Percentiles rank a stretch among this genome's conserved stretches.
phyloP scores from a whole-genome alignment of 2,888 invertebrate species.

The Sphaerophoria taeniata region DNA sequence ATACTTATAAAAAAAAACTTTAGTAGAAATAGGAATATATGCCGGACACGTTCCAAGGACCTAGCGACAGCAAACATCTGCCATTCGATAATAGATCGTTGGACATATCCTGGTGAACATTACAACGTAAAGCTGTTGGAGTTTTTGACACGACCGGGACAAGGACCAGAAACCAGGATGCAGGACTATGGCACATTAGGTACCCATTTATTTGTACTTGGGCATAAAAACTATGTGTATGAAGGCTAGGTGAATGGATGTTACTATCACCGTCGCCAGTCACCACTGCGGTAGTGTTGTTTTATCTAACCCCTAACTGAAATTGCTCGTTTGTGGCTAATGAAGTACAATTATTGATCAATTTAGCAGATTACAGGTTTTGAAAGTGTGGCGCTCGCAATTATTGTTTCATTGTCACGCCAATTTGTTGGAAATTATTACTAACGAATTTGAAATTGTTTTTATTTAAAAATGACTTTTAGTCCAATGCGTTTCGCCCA shows the following conservation, averaged over 20 bases:
- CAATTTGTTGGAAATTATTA: slow-evolving; percentile 56
- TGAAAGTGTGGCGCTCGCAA: slow-evolving; percentile 41
- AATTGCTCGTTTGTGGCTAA: slow-evolving; percentile 48
- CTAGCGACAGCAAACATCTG: slow-evolving; percentile 55
- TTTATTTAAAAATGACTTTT: too few species aligned
- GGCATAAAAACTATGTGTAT: too few species aligned
- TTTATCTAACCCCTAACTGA: slow-evolving; percentile 45
- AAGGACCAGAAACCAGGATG: not conserved
- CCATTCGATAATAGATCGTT: slow-evolving; percentile 64
- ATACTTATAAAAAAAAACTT: slow-evolving; percentile 30
- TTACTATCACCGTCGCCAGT: too few species aligned
- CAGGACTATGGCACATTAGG: too few species aligned
- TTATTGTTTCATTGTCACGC: slow-evolving; percentile 44
- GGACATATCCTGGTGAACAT: slow-evolving; percentile 36
- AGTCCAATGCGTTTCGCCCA: too few species aligned
- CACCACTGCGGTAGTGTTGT: slow-evolving; percentile 41
- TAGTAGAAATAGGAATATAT: slow-evolving; percentile 59
- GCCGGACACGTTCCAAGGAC: slow-evolving; percentile 57
- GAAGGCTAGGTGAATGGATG: too few species aligned
- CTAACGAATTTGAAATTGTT: not conserved
- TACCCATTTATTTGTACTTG: too few species aligned
- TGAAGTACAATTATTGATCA: slow-evolving; percentile 64
- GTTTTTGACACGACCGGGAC: slow-evolving; percentile 21
- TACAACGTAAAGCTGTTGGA: slow-evolving; percentile 1
- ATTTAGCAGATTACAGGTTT: slow-evolving; percentile 59